Evolutionary conservation across 2,797 vertebrate genomes (phyloP).

Genomic region (Lagodon rhomboides): DNA sequence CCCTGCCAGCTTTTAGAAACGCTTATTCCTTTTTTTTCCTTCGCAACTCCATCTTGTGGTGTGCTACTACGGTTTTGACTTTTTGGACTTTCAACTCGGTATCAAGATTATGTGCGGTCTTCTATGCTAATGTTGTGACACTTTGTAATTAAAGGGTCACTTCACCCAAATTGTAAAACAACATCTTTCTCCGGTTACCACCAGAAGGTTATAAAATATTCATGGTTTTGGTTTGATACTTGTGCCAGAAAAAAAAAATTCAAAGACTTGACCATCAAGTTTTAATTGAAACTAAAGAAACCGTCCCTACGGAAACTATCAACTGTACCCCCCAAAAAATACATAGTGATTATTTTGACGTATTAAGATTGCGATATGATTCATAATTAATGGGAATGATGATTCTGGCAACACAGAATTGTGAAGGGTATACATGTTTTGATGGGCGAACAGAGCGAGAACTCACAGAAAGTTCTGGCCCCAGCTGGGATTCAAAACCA

Average conservation of each 20-base stretch:
- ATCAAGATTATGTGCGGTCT: background rate
- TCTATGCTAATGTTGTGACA: background rate
- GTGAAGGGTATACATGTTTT: too few relatives aligned
- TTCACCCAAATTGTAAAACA: background rate
- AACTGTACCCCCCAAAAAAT: too few relatives aligned
- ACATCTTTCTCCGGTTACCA: background rate
- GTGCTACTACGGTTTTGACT: background rate
- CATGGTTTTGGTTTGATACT: background rate
- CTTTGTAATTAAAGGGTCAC: background rate
- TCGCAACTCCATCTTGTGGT: background rate
- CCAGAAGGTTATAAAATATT: background rate
- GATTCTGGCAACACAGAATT: too few relatives aligned
- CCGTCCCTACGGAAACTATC: background rate
- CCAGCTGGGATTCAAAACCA: too few relatives aligned
- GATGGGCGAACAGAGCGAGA: too few relatives aligned
- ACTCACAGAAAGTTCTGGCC: too few relatives aligned
- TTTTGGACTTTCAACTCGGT: slow-evolving; percentile 1
- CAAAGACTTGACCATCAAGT: background rate
- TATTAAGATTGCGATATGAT: too few relatives aligned
- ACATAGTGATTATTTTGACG: too few relatives aligned
- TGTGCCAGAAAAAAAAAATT: background rate
- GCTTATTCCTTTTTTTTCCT: background rate
- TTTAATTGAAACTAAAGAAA: background rate
- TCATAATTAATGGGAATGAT: too few relatives aligned
- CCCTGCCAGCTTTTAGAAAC: background rate